Conservation (phyloP, 2,797 vertebrate genomes). For the Chrosomus eos region DNA sequence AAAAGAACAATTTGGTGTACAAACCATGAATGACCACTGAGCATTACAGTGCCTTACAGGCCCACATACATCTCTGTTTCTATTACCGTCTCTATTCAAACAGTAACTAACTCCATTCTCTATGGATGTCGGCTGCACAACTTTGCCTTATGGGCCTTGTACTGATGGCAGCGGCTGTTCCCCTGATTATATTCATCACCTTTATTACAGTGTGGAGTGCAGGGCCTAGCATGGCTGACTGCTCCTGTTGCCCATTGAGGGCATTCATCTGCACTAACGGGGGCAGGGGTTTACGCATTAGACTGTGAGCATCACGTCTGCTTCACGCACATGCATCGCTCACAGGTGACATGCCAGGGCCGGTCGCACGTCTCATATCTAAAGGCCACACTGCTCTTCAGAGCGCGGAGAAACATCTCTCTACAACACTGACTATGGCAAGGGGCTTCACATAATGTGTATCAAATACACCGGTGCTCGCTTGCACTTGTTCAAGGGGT, state of each 20-base stretch:
- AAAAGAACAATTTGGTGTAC: constrained; percentile 40
- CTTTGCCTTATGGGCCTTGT: constrained; percentile 70
- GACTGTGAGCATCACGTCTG: constrained; percentile 69
- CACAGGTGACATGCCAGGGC: constrained; percentile 61
- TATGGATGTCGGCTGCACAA: constrained; percentile 79
- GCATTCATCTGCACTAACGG: constrained; percentile 84
- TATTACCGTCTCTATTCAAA: constrained; percentile 58
- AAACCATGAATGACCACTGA: constrained; percentile 32
- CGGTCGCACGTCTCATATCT: constrained; percentile 18
- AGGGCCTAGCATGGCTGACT: constrained; percentile 78
- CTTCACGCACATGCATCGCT: constrained; percentile 70
- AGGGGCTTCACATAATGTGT: constrained; percentile 28
- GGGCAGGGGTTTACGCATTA: constrained; percentile 72
- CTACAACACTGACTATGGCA: constrained; percentile 52
- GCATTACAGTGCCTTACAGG: constrained; percentile 29
- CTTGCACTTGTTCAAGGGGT: constrained; percentile 1
- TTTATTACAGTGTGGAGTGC: constrained; percentile 84
- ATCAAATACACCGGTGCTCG: constrained; percentile 12
- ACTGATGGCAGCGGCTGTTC: constrained; percentile 73
- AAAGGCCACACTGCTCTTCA: constrained; percentile 37
- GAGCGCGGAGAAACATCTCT: constrained; percentile 19
- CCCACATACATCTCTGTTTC: constrained; percentile 81
- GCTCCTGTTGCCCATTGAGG: constrained; percentile 78
- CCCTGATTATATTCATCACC: constrained; percentile 88
- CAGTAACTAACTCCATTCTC: constrained; percentile 57